phyloP scores from a whole-genome alignment of 1,140 invertebrate genomes.

The Acyrthosiphon pisum region DNA sequence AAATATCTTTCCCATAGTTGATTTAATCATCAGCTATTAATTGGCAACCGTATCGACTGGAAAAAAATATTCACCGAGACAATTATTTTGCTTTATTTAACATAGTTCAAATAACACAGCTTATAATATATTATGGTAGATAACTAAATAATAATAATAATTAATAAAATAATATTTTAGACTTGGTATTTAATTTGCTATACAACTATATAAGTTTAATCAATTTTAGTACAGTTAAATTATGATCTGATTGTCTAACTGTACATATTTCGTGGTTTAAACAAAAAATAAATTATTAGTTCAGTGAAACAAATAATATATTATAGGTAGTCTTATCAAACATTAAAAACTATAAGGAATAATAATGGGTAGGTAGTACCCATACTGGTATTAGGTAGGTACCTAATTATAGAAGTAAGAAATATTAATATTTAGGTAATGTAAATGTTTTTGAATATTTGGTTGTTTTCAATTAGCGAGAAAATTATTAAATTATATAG shows the following conservation, averaged over 20 bases:
- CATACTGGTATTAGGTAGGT: too few species aligned
- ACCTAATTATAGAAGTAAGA: not conserved
- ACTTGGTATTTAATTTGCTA: not conserved
- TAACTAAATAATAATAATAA: not conserved
- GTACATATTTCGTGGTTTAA: not conserved
- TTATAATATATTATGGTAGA: not conserved
- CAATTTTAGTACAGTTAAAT: not conserved
- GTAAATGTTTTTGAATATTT: not conserved
- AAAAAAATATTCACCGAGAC: not conserved
- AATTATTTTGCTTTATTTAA: constrained; percentile 14
- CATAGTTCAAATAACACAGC: not conserved
- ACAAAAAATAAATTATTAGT: not conserved
- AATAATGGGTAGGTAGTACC: not conserved
- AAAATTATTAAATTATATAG: not conserved
- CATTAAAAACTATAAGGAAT: not conserved
- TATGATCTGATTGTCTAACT: not conserved
- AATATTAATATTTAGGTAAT: constrained; percentile 18
- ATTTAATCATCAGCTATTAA: not conserved
- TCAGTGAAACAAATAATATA: not conserved
- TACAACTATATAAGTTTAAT: not conserved
- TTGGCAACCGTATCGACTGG: not conserved
- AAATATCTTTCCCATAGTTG: constrained; percentile 11
- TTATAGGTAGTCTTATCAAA: not conserved
- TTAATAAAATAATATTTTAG: not conserved
- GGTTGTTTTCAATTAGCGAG: not conserved